Evolutionary conservation across 2,113 vertebrate species (phyloP).

Genomic region (Coturnix japonica): DNA sequence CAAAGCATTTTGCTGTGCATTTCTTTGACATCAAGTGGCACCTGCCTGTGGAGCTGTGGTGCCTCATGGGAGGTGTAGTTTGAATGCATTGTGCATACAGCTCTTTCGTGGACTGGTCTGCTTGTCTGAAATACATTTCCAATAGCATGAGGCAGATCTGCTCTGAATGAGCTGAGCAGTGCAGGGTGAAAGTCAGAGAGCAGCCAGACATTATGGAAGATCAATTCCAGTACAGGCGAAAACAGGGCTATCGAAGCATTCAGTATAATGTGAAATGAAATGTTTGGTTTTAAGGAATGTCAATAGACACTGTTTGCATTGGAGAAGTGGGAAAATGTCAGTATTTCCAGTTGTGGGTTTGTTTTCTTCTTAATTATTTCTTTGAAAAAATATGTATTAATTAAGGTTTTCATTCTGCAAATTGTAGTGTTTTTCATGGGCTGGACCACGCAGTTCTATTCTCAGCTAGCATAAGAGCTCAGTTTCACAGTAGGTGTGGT

Average conservation of each 20-base stretch:
- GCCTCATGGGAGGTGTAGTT: constrained; percentile 26
- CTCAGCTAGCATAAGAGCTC: not conserved
- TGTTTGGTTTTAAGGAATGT: not conserved
- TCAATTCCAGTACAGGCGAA: not conserved
- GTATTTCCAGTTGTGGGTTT: not conserved
- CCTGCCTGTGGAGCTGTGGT: not conserved
- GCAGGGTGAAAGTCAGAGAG: not conserved
- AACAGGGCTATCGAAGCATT: not conserved
- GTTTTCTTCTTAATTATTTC: not conserved
- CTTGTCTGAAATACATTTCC: not conserved
- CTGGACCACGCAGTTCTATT: not conserved
- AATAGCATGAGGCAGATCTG: not conserved
- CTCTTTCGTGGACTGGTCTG: not conserved
- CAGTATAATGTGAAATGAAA: not conserved
- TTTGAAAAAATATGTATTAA: not conserved
- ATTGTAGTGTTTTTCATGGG: not conserved
- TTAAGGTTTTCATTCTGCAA: not conserved
- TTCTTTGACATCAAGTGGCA: not conserved
- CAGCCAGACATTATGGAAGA: not conserved
- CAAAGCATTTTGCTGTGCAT: constrained; percentile 12
- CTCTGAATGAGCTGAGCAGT: not conserved
- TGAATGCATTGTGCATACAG: not conserved
- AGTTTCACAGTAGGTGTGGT: not conserved
- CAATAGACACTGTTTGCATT: not conserved
- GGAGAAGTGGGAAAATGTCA: not conserved